Evolutionary conservation across 2,797 vertebrate species (phyloP).

Genomic region (Lithobates pipiens): DNA sequence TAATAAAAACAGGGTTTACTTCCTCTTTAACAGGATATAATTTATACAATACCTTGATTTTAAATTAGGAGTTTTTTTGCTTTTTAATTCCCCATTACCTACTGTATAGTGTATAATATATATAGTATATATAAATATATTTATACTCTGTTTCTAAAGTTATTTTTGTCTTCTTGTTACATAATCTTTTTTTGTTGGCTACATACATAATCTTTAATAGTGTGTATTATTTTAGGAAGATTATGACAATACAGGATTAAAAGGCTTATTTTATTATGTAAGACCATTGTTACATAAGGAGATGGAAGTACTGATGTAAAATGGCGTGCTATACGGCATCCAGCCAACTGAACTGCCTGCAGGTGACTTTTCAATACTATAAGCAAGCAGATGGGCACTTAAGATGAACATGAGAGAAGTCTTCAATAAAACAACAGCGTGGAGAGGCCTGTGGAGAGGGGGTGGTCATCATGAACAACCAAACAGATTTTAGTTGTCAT

Average conservation of each 20-base stretch:
- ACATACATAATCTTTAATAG: slow-evolving; percentile 47
- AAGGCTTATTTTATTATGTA: slow-evolving; percentile 49
- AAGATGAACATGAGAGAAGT: not conserved
- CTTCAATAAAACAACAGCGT: not conserved
- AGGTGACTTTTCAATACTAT: not conserved
- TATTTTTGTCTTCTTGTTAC: slow-evolving; percentile 23
- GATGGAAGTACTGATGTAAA: slow-evolving; percentile 1
- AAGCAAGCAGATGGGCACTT: no score
- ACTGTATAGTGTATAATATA: no score
- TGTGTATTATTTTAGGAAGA: slow-evolving; percentile 54
- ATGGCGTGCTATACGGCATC: not conserved
- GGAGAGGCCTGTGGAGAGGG: not conserved
- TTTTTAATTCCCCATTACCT: no score
- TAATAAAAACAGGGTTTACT: no score
- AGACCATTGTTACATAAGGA: slow-evolving; percentile 42
- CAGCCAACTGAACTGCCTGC: not conserved
- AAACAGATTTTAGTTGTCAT: not conserved
- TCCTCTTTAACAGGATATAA: no score
- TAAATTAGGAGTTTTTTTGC: no score
- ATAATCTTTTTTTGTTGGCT: slow-evolving; percentile 39
- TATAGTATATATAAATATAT: no score
- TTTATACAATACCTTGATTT: no score
- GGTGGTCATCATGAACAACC: not conserved
- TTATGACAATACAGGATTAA: slow-evolving; percentile 55
- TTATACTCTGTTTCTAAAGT: not conserved